Evolutionary conservation across 2,113 vertebrate species (phyloP), one percentile per base, ranked within the genome.

Genomic region (Talpa occidentalis): DNA sequence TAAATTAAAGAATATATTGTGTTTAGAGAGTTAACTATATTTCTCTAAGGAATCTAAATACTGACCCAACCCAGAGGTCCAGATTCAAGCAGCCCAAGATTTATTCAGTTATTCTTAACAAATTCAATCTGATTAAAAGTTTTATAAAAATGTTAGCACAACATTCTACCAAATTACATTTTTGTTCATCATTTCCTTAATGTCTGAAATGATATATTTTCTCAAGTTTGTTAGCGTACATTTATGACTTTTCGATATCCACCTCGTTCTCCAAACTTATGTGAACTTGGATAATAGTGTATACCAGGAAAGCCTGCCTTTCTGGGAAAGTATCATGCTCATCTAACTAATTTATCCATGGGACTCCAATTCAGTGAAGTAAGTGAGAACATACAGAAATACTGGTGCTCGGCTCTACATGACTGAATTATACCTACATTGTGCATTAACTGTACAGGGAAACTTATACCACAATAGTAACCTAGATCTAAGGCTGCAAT

Each of bases 311-410:
- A 62, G 8, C 7, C 24, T 67, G 1, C 67, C 69, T 90, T 70
- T 86, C 35, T 14, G 52, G 30, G 49, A 84, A 40, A 7, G 70
- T 84, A 15, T 52, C 42, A 32, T 69, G 16, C 28, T 93, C 69
- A 37, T 90, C 32, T 72, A 88, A 84, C 77, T 40, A 91, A 64
- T 69, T 83, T 19, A 86, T 42, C 32, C 52, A 79, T 30, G 70
- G 62, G 28, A 11, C 85, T 64, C 35, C 15, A 91, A 30, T 64
- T 93, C 35, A 69, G 17, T 91, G 54, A 93, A 56, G 64, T 52
- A 44, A 85, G 77, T 67, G 54, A 60, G 40, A 82, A 77, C 69
- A 74, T 78, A 86, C 56, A 56, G 79, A 92, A 90, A n/a, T 66
- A 83, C 80, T 70, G 49, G 79, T 87, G 15, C 52, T 78, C 60